Evolutionary conservation across 2,113 vertebrate genomes (phyloP).

Genomic region (Romanogobio albipinnatus): DNA sequence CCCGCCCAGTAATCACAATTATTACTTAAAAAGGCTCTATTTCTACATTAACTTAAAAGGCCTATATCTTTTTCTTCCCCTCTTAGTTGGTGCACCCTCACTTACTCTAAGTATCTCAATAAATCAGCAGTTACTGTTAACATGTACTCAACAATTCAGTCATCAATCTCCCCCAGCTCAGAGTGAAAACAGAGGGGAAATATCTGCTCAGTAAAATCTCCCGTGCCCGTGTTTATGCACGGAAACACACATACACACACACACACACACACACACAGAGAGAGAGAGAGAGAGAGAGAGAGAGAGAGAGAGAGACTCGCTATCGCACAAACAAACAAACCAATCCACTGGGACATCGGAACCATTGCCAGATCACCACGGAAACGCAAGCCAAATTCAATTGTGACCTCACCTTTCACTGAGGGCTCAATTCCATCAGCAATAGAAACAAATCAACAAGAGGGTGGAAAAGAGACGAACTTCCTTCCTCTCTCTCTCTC

Average conservation of each 20-base stretch:
- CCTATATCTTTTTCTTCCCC: conserved; percentile 85
- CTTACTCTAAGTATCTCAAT: conserved; percentile 98
- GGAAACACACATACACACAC: conserved; percentile 60
- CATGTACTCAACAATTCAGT: conserved; percentile 87
- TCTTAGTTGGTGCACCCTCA: conserved; percentile 90
- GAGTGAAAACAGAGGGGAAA: conserved; percentile 89
- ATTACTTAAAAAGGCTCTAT: conserved; percentile 84
- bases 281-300: conserved; percentile 26
- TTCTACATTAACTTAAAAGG: conserved; percentile 92
- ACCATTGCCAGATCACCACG: conserved; percentile 71
- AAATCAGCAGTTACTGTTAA: conserved; percentile 94
- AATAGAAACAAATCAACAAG: conserved; percentile 76
- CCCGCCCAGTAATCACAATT: conserved; percentile 77
- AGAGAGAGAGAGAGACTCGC: conserved; percentile 48
- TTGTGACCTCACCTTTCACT: conserved; percentile 74
- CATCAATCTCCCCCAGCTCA: conserved; percentile 93
- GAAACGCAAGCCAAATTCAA: conserved; percentile 74
- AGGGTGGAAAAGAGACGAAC: conserved; percentile 36
- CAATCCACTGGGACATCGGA: conserved; percentile 73
- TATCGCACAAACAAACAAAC: conserved; percentile 71
- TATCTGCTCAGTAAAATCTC: conserved; percentile 82
- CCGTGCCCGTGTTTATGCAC: conserved; percentile 62
- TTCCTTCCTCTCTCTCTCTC: neutral
- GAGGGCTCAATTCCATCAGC: conserved; percentile 67
- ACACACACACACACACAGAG: conserved; percentile 51